These are phyloP conservation scores for Mionectes macconnelli DNA, from an alignment of 2,113 vertebrate species.

Conservation along the genomic window DNA sequence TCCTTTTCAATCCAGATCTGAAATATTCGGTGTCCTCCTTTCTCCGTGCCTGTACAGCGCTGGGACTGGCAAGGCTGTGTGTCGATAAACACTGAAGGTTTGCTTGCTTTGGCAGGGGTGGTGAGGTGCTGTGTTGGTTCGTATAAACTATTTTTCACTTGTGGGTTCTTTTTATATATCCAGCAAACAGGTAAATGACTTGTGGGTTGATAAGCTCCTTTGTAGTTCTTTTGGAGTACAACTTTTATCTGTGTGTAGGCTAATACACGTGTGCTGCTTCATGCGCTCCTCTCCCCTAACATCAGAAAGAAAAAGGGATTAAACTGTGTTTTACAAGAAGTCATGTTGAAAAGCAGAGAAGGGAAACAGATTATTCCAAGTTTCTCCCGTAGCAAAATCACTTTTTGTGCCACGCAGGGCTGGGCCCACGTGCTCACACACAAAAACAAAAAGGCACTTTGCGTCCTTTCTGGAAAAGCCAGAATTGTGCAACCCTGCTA, in stretches of 20 bases:
- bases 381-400: neutral
- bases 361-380: neutral
- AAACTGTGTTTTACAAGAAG: neutral
- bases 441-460: neutral
- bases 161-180: neutral
- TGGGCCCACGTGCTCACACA: neutral
- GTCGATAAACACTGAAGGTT: accelerated
- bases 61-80: neutral
- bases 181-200: neutral
- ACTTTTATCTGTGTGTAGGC: neutral
- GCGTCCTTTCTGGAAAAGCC: neutral
- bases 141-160: neutral
- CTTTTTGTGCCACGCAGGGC: neutral
- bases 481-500: neutral
- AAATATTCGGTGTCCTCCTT: accelerated
- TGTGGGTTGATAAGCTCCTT: neutral
- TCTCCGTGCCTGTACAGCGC: accelerated
- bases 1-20: accelerated
- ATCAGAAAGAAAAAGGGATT: accelerated
- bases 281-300: neutral
- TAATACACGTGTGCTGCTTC: accelerated
- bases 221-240: neutral
- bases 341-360: neutral
- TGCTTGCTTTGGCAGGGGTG: accelerated
- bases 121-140: neutral